Base-by-base conservation (phyloP, 92 coral and sea anemone species). In the Desmophyllum pertusum region DNA sequence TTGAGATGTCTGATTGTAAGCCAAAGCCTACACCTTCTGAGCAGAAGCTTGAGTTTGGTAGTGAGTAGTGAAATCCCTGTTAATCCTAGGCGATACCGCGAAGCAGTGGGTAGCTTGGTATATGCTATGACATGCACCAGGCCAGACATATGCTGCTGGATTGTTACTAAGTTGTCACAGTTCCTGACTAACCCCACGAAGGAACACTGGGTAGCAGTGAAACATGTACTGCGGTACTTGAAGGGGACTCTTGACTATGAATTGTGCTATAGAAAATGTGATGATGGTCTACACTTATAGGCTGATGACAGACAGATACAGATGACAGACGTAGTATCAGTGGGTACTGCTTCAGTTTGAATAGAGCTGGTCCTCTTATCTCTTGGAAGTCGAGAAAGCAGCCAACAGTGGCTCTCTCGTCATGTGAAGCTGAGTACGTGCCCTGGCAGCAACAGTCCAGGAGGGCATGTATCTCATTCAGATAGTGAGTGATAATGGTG, bases 331-430 rank as follows among this genome's bases (percentile, higher is more conserved):
- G 68, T 41, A 81, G 86, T 53, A 81, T 87, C 61, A 80, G 88
- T 68, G 92, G 92, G 50, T 92, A 92, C 41, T 84, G 85, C 6
- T 92, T 92, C 80, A 90, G 84, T 37, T 53, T 88, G 36, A 67
- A 68, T 37, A 52, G 35, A 43, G 77, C 81, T n/a, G 85, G 91
- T 37, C 84, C 91, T 35, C 73, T 83, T 48, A 77, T 84, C 25
- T 76, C 84, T 29, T 88, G 91, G 85, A 88, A 76, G 62, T 73
- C 84, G 4, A 88, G 75, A 23, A 83, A 76, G 37, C 91, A 83
- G 65, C 87, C 77, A 25, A 81, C 79, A 17, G 91, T 88, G 65
- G 84, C 91, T 45, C 73, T 88, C 4, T 83, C 88, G 18, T 83
- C 79, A 14, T 75, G 84, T 67, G 85, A 88, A 37, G 91, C 80